Base-by-base conservation (phyloP, 2,797 vertebrate species). In the Psittacula derbiana region DNA sequence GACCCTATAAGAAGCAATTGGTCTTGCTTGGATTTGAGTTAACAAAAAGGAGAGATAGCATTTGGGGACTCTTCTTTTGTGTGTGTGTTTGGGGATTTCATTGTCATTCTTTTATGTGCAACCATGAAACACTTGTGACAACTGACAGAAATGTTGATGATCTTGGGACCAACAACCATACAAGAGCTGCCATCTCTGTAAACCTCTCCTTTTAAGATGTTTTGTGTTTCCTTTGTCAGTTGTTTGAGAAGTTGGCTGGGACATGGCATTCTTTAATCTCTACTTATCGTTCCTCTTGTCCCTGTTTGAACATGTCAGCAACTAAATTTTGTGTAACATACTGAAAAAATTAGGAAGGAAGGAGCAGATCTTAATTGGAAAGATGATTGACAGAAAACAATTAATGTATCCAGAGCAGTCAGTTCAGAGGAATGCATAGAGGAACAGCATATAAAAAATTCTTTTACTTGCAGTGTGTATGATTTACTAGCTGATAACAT, bases 401-500 rank as follows among this genome's bases (percentile, higher is more conserved):
- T 93, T 95, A 69, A 79, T 41, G 25, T 38, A 82, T 81, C 58
- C 24, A 21, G 78, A 96, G 70, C 66, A 53, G 44, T 95, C 40
- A 44, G 40, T 74, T 92, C 61, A 65, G 46, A 93, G 69, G 78
- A 96, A 65, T 11, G 27, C 67, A 30, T 79, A 40, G 28, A 95
- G 80, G 67, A 88, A 88, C 94, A 85, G 74, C 67, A 44, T 57
- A 79, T n/a, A 79, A 93, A 87, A 89, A 80, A 69, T 52, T 82
- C 41, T 86, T 94, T 65, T 87, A 18, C 71, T 89, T 94, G 53
- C 52, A 33, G 7, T 71, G n/a, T 46, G 61, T 60, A n/a, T 87
- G 88, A 87, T 95, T 96, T 94, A 94, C 36, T 92, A 78, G 46
- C 80, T 90, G 95, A 96, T 97, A 97, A 92, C 78, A 94, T 96